These are phyloP conservation scores for Elgaria multicarinata DNA, from an alignment of 2,113 vertebrate species.

Conservation along the genomic window DNA sequence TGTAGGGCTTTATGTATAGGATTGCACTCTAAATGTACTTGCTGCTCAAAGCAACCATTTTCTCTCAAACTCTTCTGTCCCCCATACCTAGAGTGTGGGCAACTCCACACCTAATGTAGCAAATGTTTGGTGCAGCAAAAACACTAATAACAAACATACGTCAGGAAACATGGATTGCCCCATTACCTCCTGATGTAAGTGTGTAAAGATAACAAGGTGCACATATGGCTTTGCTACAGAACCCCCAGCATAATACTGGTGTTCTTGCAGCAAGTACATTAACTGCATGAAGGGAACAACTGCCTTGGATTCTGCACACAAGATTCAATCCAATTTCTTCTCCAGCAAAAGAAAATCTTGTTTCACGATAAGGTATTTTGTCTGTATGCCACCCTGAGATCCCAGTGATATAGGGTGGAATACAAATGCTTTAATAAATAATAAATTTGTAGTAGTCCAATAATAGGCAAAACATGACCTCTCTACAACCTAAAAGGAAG, in stretches of 20 bases:
- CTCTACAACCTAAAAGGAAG: background rate
- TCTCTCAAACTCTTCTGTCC: too few relatives aligned
- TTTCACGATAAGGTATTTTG: background rate
- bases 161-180: background rate
- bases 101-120: background rate
- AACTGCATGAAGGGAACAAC: background rate
- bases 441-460: background rate
- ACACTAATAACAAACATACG: background rate
- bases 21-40: background rate
- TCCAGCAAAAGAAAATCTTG: background rate
- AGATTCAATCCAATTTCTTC: background rate
- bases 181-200: background rate
- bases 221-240: background rate
- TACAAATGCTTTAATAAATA: too few relatives aligned
- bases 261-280: background rate
- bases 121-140: background rate
- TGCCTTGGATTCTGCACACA: background rate
- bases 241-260: background rate
- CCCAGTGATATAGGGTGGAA: too few relatives aligned
- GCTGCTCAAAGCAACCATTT: background rate
- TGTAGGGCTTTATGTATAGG: too few relatives aligned
- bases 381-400: too few relatives aligned
- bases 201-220: background rate
- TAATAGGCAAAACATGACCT: background rate
- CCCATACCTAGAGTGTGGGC: too few relatives aligned